Conservation (phyloP, 1,140 invertebrate genomes). For the Ptiloglossa arizonensis region DNA sequence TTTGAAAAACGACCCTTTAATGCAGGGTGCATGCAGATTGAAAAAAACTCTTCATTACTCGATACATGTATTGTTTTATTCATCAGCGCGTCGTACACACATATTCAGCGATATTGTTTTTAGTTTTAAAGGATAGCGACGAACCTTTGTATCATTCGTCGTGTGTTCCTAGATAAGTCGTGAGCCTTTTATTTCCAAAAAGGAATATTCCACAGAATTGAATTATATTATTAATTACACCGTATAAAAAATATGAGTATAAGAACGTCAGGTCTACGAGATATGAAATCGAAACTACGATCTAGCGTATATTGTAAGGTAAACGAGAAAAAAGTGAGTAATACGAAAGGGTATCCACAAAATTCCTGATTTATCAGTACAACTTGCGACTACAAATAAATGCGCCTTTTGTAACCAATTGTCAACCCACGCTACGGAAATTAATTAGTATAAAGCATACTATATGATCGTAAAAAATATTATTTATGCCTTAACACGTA, state of each 20-base stretch:
- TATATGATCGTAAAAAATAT: constrained; percentile 2
- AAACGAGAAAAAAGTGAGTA: background rate
- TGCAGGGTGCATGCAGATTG: constrained; percentile 47
- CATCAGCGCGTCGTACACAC: background rate
- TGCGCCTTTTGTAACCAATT: constrained; percentile 27
- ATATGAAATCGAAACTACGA: background rate
- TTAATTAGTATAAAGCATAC: constrained; percentile 50
- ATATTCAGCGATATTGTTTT: constrained; percentile 5
- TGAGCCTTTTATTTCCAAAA: background rate
- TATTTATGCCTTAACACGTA: constrained; percentile 11
- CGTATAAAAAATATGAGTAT: constrained; percentile 22
- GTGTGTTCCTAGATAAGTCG: constrained; percentile 6
- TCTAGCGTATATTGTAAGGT: constrained; percentile 8
- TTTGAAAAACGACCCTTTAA: constrained; percentile 33
- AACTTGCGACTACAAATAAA: constrained; percentile 20
- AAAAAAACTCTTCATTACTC: background rate
- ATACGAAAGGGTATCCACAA: constrained; percentile 19
- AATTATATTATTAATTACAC: constrained; percentile 25
- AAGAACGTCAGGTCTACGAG: constrained; percentile 12
- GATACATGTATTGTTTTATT: constrained; percentile 23
- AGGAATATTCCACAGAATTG: background rate
- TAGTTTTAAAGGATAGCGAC: background rate
- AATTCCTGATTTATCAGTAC: constrained; percentile 52
- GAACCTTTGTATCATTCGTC: background rate
- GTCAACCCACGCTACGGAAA: constrained; percentile 25